A percentile compares a stretch with the other conserved stretches of the same genome.
These are phyloP conservation scores for Trachymyrmex cornetzi DNA, from an alignment of 1,140 invertebrate genomes.

Conservation along the genomic window DNA sequence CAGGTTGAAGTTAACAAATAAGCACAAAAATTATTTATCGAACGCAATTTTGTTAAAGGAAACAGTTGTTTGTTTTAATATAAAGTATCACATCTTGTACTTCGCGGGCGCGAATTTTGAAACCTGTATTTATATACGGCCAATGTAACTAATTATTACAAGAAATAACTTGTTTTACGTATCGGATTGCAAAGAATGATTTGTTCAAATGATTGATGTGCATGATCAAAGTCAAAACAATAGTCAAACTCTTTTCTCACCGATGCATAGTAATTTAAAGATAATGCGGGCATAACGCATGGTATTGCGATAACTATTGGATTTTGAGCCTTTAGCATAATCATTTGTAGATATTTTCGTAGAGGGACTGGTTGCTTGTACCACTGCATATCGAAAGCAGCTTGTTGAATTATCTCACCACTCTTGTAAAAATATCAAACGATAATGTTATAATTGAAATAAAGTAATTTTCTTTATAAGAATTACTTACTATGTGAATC, in stretches of 20 bases:
- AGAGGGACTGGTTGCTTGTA: background rate
- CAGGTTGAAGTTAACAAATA: no score
- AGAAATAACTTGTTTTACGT: background rate
- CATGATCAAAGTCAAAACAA: background rate
- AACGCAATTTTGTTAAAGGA: no score
- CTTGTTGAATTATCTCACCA: background rate
- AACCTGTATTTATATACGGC: no score
- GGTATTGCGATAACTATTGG: slow-evolving; percentile 67
- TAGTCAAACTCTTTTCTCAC: slow-evolving; percentile 9
- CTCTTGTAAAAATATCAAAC: slow-evolving; percentile 17
- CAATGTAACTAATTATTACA: background rate
- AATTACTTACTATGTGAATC: slow-evolving; percentile 36
- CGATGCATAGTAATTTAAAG: slow-evolving; percentile 68
- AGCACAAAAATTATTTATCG: no score
- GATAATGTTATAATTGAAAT: background rate
- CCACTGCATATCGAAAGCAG: slow-evolving; percentile 13
- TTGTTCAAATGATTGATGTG: background rate
- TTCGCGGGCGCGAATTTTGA: no score
- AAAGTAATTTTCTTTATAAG: background rate
- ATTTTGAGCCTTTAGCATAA: slow-evolving; percentile 63
- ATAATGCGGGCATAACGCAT: slow-evolving; percentile 70
- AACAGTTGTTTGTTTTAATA: no score
- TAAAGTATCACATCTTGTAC: no score
- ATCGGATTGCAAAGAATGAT: background rate
- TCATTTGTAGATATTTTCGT: background rate